Conservation (phyloP, 2,797 vertebrate species). For the Alosa sapidissima region DNA sequence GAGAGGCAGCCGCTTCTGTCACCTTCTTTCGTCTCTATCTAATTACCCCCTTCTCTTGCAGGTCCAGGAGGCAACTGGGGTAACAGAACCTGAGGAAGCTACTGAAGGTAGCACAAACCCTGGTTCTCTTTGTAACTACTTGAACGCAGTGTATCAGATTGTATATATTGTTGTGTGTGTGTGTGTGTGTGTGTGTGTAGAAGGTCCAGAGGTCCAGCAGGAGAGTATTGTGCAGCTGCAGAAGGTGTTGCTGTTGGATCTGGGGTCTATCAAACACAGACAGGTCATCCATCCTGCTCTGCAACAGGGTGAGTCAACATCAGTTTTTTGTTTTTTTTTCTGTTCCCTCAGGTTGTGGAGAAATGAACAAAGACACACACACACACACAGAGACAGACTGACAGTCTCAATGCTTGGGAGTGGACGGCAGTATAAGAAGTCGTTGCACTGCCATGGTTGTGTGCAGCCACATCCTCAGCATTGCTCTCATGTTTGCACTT, state of each 20-base stretch:
- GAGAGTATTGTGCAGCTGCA: constrained; percentile 69
- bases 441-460: no score
- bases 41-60: not conserved
- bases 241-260: constrained; percentile 79
- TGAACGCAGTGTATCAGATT: not conserved
- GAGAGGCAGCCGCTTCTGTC: no score
- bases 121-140: not conserved
- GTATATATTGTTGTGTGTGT: not conserved
- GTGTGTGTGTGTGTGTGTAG: constrained; percentile 28
- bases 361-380: no score
- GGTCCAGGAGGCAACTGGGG: not conserved
- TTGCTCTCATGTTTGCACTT: no score
- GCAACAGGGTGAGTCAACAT: constrained; percentile 79
- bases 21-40: no score
- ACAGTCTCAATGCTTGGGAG: no score
- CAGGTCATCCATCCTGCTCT: constrained; percentile 92
- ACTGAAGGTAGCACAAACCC: not conserved
- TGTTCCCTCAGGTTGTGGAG: no score
- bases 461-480: no score
- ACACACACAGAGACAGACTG: no score
- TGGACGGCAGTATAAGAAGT: no score
- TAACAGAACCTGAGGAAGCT: not conserved
- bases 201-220: constrained; percentile 47
- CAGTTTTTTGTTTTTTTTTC: no score
- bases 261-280: constrained; percentile 79